Evolutionary conservation across 2,888 invertebrate species (phyloP).

Genomic region (Chironomus riparius): DNA sequence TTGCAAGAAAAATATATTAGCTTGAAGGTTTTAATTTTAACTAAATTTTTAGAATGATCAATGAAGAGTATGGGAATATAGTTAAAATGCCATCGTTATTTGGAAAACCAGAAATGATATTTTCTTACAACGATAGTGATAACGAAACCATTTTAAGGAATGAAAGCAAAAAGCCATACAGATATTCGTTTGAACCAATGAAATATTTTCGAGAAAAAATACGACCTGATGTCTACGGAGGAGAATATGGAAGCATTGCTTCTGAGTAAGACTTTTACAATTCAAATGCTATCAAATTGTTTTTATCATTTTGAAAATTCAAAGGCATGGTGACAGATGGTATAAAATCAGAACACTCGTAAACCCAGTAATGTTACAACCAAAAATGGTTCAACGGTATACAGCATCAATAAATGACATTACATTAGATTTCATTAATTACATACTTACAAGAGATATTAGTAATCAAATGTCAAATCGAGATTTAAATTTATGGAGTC

Average conservation of each 20-base stretch:
- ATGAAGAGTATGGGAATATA: background rate
- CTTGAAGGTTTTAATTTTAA: background rate
- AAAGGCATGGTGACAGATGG: constrained; percentile 47
- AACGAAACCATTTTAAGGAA: background rate
- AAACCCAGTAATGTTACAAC: constrained; percentile 54
- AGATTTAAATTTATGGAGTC: constrained; percentile 47
- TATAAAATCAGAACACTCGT: constrained; percentile 54
- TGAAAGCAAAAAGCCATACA: background rate
- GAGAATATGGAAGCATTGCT: constrained; percentile 33
- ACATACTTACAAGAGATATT: background rate
- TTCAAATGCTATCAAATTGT: background rate
- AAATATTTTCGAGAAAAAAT: background rate
- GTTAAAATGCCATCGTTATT: background rate
- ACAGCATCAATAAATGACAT: constrained; percentile 38
- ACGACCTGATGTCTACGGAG: constrained; percentile 29
- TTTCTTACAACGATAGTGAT: background rate
- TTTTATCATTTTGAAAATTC: too few relatives aligned
- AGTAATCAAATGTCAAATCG: background rate
- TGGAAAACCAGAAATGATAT: background rate
- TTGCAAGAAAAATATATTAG: too few relatives aligned
- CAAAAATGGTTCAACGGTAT: constrained; percentile 38
- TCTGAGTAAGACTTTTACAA: constrained; percentile 30
- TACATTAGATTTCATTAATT: constrained; percentile 43
- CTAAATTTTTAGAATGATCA: background rate
- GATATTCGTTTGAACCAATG: background rate